phyloP scores from a whole-genome alignment of 2,888 invertebrate genomes.

The Laothoe populi region DNA sequence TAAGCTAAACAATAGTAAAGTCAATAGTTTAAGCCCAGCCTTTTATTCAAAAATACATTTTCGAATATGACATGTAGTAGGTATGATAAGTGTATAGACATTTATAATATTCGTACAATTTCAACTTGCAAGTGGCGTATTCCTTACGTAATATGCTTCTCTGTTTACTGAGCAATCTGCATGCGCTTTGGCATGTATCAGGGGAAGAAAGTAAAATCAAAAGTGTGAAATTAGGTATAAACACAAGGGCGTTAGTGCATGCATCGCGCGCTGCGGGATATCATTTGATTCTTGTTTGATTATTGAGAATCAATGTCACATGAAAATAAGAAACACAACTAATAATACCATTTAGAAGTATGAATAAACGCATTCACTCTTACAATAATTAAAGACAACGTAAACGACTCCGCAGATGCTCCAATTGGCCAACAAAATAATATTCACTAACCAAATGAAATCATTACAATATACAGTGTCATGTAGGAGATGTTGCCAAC shows the following conservation, averaged over 20 bases:
- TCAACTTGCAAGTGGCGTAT: not conserved
- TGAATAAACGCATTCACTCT: not conserved
- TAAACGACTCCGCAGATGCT: constrained; percentile 1
- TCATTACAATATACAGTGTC: constrained; percentile 7
- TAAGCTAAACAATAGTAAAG: too few species aligned
- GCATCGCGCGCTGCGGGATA: too few species aligned
- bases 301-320: not conserved
- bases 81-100: too few species aligned
- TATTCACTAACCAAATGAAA: not conserved
- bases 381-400: constrained; percentile 8
- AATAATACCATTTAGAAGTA: not conserved
- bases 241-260: too few species aligned
- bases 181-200: too few species aligned
- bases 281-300: not conserved
- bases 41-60: too few species aligned
- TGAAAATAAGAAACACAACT: not conserved
- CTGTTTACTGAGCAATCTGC: too few species aligned
- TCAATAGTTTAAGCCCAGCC: too few species aligned
- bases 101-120: too few species aligned
- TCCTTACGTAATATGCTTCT: not conserved
- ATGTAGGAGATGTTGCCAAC: not conserved
- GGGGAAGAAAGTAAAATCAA: too few species aligned
- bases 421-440: not conserved
- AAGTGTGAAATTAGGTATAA: too few species aligned
- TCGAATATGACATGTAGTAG: too few species aligned